Base-by-base conservation (phyloP, 2,113 vertebrate species). In the Cyphomyrus discorhynchus region DNA sequence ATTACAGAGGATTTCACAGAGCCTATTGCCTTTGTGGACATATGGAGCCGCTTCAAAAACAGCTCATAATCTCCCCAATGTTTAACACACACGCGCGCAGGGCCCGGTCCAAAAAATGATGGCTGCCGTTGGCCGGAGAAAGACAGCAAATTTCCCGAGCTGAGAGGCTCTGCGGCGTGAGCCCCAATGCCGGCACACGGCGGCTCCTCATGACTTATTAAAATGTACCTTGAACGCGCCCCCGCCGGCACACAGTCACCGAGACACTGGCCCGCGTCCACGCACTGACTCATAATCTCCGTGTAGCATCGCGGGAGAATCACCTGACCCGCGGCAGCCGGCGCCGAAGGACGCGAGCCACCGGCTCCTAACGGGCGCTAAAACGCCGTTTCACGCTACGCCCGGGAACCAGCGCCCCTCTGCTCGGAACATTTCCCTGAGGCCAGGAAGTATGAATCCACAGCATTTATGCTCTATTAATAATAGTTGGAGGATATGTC, bases 271-370 rank as follows among this genome's bases (percentile, higher is more conserved):
- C 85, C 49, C 24, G 27, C 85, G 49, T 86, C 49, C 85, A 52
- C 85, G n/a, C 85, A 86, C 85, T 86, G 47, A 86, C 24, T 52
- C 85, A 86, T 86, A 86, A 86, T 86, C 85, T 86, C 46, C 85
- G 47, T 86, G 46, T 86, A 31, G 46, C 45, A 52, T 52, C 11
- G 45, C 85, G 17, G 45, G 85, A 52, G 85, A 31, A 52, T 49
- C 27, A 86, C 85, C 85, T 52, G 85, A 86, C 49, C 85, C 85
- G 7, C 85, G 10, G 24, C 49, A 52, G 85, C 49, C 85, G 11
- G 45, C 24, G 13, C 24, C 19, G 47, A 86, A 49, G 49, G 85
- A 52, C 85, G 24, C 11, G 5, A 86, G 27, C 42, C 24, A 7
- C 24, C 11, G 13, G 47, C 27, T 35, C 85, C 49, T 52, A 8